These are phyloP conservation scores for Laothoe populi DNA, from an alignment of 2,888 invertebrate species.

Conservation along the genomic window DNA sequence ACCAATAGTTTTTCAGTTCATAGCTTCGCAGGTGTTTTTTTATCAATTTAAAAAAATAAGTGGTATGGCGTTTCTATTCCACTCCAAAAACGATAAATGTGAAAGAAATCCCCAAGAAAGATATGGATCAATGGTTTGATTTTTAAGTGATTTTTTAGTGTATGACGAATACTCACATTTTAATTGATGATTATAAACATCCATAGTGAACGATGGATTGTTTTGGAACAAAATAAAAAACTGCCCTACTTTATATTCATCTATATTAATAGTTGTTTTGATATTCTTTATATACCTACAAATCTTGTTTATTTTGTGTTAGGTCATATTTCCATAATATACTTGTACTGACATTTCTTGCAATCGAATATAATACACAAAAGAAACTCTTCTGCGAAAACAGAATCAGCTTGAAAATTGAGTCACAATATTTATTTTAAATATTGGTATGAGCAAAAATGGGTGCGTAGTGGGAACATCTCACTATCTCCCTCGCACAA, in stretches of 20 bases:
- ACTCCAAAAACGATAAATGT: neutral
- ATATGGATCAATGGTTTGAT: neutral
- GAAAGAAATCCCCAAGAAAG: neutral
- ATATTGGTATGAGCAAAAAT: too few species aligned
- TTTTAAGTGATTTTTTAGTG: neutral
- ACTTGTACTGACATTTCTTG: too few species aligned
- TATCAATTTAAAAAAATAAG: neutral
- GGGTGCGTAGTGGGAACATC: too few species aligned
- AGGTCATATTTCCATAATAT: too few species aligned
- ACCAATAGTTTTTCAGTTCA: neutral
- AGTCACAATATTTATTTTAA: too few species aligned
- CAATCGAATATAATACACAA: too few species aligned
- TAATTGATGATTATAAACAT: neutral
- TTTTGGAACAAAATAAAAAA: neutral
- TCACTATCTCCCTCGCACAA: too few species aligned
- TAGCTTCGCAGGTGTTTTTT: neutral
- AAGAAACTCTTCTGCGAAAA: too few species aligned
- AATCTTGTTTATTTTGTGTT: too few species aligned
- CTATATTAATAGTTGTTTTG: neutral
- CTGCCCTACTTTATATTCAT: neutral
- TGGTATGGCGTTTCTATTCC: neutral
- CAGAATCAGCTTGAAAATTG: too few species aligned
- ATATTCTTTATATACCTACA: too few species aligned
- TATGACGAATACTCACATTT: neutral
- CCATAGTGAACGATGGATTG: neutral